A percentile compares a stretch with the other conserved stretches of the same genome.
Evolutionary conservation across 2,113 vertebrate species (phyloP).

Genomic region (Myotis yumanensis): DNA sequence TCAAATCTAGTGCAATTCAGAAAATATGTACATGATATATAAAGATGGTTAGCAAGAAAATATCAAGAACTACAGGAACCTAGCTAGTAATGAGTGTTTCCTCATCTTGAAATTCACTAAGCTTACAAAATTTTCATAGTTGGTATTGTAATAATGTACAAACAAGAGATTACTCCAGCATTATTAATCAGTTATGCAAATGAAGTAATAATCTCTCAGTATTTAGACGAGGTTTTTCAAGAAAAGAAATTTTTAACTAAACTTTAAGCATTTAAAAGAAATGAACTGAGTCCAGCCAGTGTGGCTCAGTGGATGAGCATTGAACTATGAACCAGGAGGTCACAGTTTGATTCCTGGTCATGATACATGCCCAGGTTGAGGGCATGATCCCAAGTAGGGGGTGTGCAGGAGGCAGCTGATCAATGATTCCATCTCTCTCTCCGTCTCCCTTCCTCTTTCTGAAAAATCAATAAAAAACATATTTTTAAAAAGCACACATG

Average conservation of each 20-base stretch:
- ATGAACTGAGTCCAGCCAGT: background rate
- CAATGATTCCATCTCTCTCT: too few species aligned
- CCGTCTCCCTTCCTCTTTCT: too few species aligned
- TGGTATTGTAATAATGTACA: background rate
- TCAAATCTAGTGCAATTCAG: constrained; percentile 34
- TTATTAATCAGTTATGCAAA: background rate
- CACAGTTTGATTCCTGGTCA: too few species aligned
- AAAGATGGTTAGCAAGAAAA: constrained; percentile 34
- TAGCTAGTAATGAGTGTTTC: background rate
- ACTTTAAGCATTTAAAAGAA: constrained; percentile 7
- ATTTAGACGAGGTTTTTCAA: background rate
- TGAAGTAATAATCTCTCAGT: background rate
- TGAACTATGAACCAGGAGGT: too few species aligned
- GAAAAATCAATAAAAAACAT: too few species aligned
- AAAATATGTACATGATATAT: background rate
- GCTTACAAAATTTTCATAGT: constrained; percentile 22
- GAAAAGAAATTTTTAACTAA: background rate
- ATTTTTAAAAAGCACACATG: background rate
- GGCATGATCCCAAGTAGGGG: too few species aligned
- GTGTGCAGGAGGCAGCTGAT: too few species aligned
- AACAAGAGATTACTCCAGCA: background rate
- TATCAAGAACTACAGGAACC: background rate
- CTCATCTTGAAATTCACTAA: background rate
- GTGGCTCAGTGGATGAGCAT: too few species aligned
- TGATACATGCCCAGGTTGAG: too few species aligned